Evolutionary conservation across 2,888 invertebrate species (phyloP).

Genomic region (Dicranocentrus wangi): DNA sequence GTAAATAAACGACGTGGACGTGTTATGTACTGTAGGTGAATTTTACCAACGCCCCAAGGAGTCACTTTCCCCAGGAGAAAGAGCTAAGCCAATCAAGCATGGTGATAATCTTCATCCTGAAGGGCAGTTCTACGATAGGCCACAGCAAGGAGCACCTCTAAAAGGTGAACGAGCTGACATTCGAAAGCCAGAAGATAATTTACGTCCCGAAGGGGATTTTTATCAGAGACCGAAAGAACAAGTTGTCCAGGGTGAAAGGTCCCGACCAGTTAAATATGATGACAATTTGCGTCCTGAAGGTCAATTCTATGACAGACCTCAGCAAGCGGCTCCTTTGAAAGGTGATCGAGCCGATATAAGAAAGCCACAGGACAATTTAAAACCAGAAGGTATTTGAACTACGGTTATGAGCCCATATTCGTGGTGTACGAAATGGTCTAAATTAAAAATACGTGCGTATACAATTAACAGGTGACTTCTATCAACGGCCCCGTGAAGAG

Average conservation of each 20-base stretch:
- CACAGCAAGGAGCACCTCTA: too few species aligned
- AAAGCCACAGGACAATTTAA: conserved; percentile 77
- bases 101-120: conserved; percentile 80
- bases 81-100: conserved; percentile 74
- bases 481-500: too few species aligned
- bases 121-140: conserved; percentile 81
- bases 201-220: conserved; percentile 81
- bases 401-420: too few species aligned
- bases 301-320: conserved; percentile 76
- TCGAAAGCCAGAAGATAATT: conserved; percentile 78
- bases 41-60: conserved; percentile 78
- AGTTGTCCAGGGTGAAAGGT: conserved; percentile 73
- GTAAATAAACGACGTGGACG: too few species aligned
- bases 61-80: conserved; percentile 76
- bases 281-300: conserved; percentile 77
- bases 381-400: conserved; percentile 79
- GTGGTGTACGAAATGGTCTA: too few species aligned
- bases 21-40: conserved; percentile 75
- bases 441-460: too few species aligned
- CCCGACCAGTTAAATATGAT: conserved; percentile 76
- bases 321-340: conserved; percentile 68
- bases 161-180: too few species aligned
- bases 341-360: conserved; percentile 76
- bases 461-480: too few species aligned
- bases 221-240: conserved; percentile 43